Evolutionary conservation across 2,888 invertebrate species (phyloP), one percentile per base, ranked within the genome.

Genomic region (Tenthredo amoena): DNA sequence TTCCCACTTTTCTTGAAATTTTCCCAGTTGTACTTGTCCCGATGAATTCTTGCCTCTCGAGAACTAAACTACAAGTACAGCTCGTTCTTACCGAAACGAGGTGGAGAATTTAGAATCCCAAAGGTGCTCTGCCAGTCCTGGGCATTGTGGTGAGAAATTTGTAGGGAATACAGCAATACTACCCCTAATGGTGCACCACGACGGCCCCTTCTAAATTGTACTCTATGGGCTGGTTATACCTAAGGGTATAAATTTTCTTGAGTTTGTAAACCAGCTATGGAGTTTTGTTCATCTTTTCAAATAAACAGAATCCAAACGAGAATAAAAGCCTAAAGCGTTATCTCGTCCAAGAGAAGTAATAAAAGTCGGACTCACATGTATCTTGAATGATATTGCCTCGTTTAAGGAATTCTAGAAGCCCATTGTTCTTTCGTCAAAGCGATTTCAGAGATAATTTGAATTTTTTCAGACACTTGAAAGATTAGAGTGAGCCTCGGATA

Each of bases 101-200:
- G 79, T 81, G 58, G 79, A 62, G 58, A 37, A 40, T 58, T 81
- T 40, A 81, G 62, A 81, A 18, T 81, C 62, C 81, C 81, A n/a
- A 62, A 81, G 81, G 62, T n/a, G 58, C 77, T 50, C 77, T 50
- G 15, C 31, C 62, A 40, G 62, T 81, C 37, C 15, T 62, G 21
- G 58, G 34, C 12, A 21, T 12, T 37, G 62, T 37, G 40, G 40
- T 50, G 62, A 37, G 12, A 81, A 81, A 81, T 79, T 37, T 37
- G 37, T 34, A 62, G 58, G 58, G 81, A 62, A 81, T 50, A 34
- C 50, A 34, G 55, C 12, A 21, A 34, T 79, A 55, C 76, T 10
- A 77, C 50, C 47, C 47, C 76, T 34, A 79, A 79, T 79, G 79
- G 15, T 37, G 15, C 55, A 55, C n/a, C 55, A 10, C 55, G 62